Percentiles rank a stretch among this genome's conserved stretches.
phyloP scores from a whole-genome alignment of 2,113 vertebrate genomes.

The Eclectus roratus region DNA sequence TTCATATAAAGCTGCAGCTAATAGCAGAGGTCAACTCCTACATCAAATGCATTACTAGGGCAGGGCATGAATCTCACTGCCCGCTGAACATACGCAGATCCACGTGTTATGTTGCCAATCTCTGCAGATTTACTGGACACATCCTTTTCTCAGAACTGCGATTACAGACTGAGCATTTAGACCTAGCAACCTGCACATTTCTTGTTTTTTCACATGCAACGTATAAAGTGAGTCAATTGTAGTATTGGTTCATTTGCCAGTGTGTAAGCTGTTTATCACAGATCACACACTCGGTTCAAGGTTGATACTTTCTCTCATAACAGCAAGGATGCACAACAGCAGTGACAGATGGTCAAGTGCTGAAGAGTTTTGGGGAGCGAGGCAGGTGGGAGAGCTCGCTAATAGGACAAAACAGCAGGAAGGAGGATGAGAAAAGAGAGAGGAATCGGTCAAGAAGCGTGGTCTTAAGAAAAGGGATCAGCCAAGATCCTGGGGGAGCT shows the following conservation, averaged over 20 bases:
- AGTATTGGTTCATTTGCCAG: background rate
- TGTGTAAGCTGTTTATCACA: background rate
- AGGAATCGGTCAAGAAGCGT: background rate
- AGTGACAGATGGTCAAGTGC: conserved; percentile 34
- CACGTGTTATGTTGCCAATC: accelerated
- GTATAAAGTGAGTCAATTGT: background rate
- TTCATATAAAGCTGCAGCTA: background rate
- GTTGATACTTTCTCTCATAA: background rate
- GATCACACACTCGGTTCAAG: background rate
- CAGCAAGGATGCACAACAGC: background rate
- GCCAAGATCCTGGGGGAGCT: background rate
- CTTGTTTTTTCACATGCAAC: background rate
- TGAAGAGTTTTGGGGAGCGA: conserved; percentile 16
- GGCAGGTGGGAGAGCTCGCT: conserved; percentile 51
- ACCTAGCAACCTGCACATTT: background rate
- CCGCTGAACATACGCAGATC: accelerated
- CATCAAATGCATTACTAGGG: background rate
- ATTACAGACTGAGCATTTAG: background rate
- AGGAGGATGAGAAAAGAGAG: background rate
- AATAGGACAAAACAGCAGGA: conserved; percentile 42
- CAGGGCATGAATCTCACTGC: background rate
- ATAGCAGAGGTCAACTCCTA: background rate
- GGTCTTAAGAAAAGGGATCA: background rate
- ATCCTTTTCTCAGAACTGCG: background rate
- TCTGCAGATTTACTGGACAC: background rate